phyloP scores from a whole-genome alignment of 2,113 vertebrate genomes.

The Heteronetta atricapilla region DNA sequence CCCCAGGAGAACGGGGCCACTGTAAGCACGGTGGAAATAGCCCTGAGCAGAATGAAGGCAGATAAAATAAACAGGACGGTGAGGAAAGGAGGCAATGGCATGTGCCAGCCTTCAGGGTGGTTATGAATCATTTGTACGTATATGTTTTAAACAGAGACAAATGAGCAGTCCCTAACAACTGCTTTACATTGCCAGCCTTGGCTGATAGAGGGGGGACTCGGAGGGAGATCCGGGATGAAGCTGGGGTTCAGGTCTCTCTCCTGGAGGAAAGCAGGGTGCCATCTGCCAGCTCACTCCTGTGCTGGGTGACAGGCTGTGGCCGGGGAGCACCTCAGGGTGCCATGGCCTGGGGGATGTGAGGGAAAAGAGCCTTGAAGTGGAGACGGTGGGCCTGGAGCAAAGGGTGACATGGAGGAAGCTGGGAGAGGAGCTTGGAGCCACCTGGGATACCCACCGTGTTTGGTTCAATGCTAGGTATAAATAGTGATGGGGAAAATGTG shows the following conservation, averaged over 20 bases:
- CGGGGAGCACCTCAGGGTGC: neutral
- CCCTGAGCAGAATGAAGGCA: conserved; percentile 10
- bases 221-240: neutral
- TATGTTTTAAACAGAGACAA: conserved; percentile 44
- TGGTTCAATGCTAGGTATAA: conserved; percentile 6
- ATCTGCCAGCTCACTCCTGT: neutral
- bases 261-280: neutral
- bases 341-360: neutral
- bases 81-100: neutral
- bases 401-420: neutral
- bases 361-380: neutral
- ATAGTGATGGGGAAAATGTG: neutral
- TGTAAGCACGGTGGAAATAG: conserved; percentile 13
- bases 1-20: neutral
- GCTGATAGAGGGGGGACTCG: neutral
- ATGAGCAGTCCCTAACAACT: neutral
- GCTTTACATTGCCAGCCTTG: neutral
- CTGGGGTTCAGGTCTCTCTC: neutral
- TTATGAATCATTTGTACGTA: neutral
- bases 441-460: neutral
- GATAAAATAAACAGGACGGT: conserved; percentile 25
- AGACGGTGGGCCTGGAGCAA: neutral
- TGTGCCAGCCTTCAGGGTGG: neutral
- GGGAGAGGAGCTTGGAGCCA: neutral
- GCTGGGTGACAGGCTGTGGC: neutral